Percentiles rank a stretch among this genome's conserved stretches.
Conservation (phyloP, 2,888 invertebrate species). For the Odontocerum albicorne region DNA sequence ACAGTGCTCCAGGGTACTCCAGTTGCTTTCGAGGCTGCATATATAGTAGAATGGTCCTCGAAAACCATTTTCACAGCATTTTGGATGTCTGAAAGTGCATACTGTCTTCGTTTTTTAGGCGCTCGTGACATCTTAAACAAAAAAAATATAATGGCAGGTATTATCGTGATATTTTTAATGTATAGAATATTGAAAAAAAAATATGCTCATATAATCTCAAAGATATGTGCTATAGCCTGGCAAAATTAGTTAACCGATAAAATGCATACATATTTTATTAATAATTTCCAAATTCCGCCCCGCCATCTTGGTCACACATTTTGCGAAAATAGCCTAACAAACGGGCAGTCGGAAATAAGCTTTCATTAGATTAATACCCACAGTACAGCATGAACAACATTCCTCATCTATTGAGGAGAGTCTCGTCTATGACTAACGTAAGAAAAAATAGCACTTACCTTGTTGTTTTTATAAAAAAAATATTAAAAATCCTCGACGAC, state of each 20-base stretch:
- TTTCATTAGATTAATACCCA: conserved; percentile 5
- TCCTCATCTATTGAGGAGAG: too few relatives aligned
- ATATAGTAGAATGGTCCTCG: conserved; percentile 1
- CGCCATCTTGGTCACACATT: background rate
- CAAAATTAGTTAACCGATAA: background rate
- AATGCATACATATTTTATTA: too few relatives aligned
- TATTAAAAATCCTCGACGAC: too few relatives aligned
- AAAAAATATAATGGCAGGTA: conserved; percentile 2
- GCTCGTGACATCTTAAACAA: conserved; percentile 1
- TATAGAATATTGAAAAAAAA: conserved; percentile 1
- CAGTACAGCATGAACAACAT: conserved; percentile 1
- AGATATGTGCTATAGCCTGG: background rate
- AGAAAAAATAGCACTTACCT: too few relatives aligned
- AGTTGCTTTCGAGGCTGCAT: conserved; percentile 11
- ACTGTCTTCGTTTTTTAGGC: conserved; percentile 2
- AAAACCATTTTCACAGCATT: background rate
- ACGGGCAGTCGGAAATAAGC: conserved; percentile 1
- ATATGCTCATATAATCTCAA: conserved; percentile 1
- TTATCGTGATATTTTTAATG: conserved; percentile 1
- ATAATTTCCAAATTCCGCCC: background rate
- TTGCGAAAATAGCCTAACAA: conserved; percentile 7
- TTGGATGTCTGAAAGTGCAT: conserved; percentile 3
- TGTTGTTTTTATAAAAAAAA: too few relatives aligned
- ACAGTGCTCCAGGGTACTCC: conserved; percentile 15
- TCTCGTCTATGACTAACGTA: too few relatives aligned